Evolutionary conservation across 2,888 invertebrate species (phyloP).

Genomic region (Leptopilina syphax): DNA sequence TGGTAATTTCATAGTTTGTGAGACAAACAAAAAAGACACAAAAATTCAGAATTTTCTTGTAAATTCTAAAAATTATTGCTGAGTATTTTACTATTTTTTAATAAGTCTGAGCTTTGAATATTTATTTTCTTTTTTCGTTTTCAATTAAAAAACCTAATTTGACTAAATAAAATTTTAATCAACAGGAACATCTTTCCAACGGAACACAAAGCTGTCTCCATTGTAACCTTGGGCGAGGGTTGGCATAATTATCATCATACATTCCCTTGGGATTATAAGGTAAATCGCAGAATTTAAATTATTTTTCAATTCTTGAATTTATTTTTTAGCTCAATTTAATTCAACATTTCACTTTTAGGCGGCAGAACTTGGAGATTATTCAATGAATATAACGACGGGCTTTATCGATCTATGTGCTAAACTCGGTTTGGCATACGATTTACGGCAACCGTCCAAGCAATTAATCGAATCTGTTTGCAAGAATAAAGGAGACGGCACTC

Average conservation of each 20-base stretch:
- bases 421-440: slow-evolving; percentile 87
- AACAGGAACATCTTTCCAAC: slow-evolving; percentile 57
- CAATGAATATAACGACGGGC: slow-evolving; percentile 84
- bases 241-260: slow-evolving; percentile 80
- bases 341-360: not conserved
- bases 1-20: too few relatives aligned
- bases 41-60: not conserved
- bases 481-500: slow-evolving; percentile 79
- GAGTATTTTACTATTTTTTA: too few relatives aligned
- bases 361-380: slow-evolving; percentile 39
- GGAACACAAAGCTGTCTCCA: slow-evolving; percentile 63
- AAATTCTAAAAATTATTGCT: not conserved
- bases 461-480: slow-evolving; percentile 78
- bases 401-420: slow-evolving; percentile 84
- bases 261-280: slow-evolving; percentile 76
- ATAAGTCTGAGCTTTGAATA: too few relatives aligned
- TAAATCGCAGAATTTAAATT: too few relatives aligned
- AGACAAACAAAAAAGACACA: too few relatives aligned
- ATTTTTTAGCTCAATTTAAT: too few relatives aligned
- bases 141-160: not conserved
- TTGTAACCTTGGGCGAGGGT: slow-evolving; percentile 75
- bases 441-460: slow-evolving; percentile 82
- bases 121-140: not conserved
- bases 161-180: not conserved
- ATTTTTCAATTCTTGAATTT: too few relatives aligned